Conservation (phyloP, 1,140 invertebrate species). For the Olivierus martensii region DNA sequence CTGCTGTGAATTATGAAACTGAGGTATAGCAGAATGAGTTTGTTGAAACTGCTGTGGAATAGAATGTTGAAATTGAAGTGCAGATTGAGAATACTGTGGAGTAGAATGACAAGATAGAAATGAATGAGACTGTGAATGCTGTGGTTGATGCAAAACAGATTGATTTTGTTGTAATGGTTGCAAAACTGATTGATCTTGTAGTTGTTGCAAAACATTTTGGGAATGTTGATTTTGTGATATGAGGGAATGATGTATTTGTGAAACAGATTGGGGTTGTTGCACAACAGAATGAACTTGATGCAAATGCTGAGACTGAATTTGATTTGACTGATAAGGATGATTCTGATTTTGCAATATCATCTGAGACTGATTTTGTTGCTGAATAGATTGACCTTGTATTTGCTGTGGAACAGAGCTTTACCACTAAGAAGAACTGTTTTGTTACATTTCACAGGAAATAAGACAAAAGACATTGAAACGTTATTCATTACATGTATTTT, state of each 20-base stretch:
- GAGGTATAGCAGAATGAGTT: constrained; percentile 14
- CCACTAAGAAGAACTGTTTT: too few species aligned
- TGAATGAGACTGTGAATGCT: neutral
- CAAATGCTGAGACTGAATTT: too few species aligned
- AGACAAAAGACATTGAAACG: too few species aligned
- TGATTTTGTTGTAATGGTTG: constrained; percentile 12
- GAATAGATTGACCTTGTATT: too few species aligned
- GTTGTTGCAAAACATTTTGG: neutral
- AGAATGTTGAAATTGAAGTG: constrained; percentile 4
- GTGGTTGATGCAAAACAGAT: neutral
- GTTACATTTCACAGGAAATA: too few species aligned
- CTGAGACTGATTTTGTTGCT: too few species aligned
- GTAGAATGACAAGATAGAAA: too few species aligned
- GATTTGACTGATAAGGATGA: too few species aligned
- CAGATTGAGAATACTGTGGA: constrained; percentile 2
- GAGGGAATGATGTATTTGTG: constrained; percentile 18
- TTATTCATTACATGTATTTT: too few species aligned
- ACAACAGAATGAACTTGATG: too few species aligned
- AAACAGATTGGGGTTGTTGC: constrained; percentile 17
- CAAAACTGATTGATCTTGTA: constrained; percentile 8
- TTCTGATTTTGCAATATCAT: too few species aligned
- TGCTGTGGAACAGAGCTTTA: too few species aligned
- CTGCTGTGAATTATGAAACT: constrained; percentile 2
- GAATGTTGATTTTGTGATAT: constrained; percentile 11
- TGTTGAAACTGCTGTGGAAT: constrained; percentile 16